Percentiles rank a stretch among this genome's conserved stretches.
These are phyloP conservation scores for Trichopoda pennipes DNA, from an alignment of 2,888 invertebrate genomes.

Conservation along the genomic window DNA sequence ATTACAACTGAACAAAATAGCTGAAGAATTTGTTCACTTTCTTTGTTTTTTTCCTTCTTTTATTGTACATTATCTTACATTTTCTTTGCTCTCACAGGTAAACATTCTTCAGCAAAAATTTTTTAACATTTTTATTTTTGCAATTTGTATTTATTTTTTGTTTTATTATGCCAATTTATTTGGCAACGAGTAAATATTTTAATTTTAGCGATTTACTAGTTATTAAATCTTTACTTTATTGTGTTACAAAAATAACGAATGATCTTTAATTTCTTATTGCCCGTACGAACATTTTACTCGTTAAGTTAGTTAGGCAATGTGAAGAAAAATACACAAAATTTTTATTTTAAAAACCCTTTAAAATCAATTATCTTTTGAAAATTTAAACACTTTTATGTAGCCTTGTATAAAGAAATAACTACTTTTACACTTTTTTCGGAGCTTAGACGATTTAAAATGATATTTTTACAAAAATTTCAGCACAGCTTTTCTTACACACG, in stretches of 20 bases:
- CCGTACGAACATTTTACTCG: slow-evolving; percentile 54
- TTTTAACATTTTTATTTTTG: slow-evolving; percentile 54
- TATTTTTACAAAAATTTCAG: slow-evolving; percentile 52
- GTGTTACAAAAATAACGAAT: slow-evolving; percentile 45
- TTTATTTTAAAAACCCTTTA: slow-evolving; percentile 34
- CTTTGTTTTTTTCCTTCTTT: slow-evolving; percentile 27
- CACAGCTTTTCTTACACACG: slow-evolving; percentile 49
- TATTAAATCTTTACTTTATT: slow-evolving; percentile 36
- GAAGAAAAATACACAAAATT: slow-evolving; percentile 56
- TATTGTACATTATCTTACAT: slow-evolving; percentile 43
- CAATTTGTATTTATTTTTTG: slow-evolving; percentile 35
- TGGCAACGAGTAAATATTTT: slow-evolving; percentile 53
- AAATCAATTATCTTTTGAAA: neutral
- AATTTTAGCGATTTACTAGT: slow-evolving; percentile 56
- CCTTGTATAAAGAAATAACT: neutral
- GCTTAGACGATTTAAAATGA: slow-evolving; percentile 40
- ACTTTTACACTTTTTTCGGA: slow-evolving; percentile 39
- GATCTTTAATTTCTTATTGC: slow-evolving; percentile 67
- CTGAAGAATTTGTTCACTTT: slow-evolving; percentile 1
- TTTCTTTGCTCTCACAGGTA: slow-evolving; percentile 16
- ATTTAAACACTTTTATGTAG: slow-evolving; percentile 18
- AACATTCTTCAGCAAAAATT: slow-evolving; percentile 37
- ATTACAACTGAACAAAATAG: neutral
- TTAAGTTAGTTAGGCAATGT: slow-evolving; percentile 59
- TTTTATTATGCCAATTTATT: slow-evolving; percentile 67